Conservation (phyloP, 1,140 invertebrate species). For the Eriosoma lanigerum region DNA sequence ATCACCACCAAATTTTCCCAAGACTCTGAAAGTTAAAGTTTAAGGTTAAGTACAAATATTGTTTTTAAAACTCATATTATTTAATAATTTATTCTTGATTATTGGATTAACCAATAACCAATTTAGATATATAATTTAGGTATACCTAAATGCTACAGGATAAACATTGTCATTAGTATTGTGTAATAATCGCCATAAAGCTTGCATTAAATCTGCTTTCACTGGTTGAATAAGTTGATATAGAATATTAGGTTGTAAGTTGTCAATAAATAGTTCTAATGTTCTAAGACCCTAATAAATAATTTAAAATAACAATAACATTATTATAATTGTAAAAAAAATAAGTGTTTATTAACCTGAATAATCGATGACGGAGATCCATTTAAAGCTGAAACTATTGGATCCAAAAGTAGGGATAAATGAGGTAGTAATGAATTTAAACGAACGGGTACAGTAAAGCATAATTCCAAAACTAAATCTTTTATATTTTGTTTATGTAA, state of each 20-base stretch:
- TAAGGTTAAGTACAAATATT: too few relatives aligned
- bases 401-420: conserved; percentile 98
- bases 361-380: conserved; percentile 95
- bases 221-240: conserved; percentile 99
- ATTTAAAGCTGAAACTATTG: conserved; percentile 93
- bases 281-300: conserved; percentile 81
- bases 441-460: conserved; percentile 94
- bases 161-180: conserved; percentile 82
- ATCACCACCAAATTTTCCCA: conserved; percentile 97
- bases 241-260: conserved; percentile 96
- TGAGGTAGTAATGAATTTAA: conserved; percentile 95
- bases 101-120: too few relatives aligned
- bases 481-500: conserved; percentile 98
- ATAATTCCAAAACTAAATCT: conserved; percentile 97
- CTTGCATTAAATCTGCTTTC: conserved; percentile 95
- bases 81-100: too few relatives aligned
- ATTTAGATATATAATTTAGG: too few relatives aligned
- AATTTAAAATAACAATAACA: not conserved
- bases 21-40: conserved; percentile 65
- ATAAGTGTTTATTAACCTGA: conserved; percentile 62
- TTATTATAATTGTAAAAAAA: not conserved
- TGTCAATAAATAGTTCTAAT: conserved; percentile 96
- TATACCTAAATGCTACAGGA: conserved; percentile 76
- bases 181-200: conserved; percentile 85
- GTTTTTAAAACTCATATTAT: too few relatives aligned